phyloP scores from a whole-genome alignment of 2,797 vertebrate genomes.

The Meda fulgida region DNA sequence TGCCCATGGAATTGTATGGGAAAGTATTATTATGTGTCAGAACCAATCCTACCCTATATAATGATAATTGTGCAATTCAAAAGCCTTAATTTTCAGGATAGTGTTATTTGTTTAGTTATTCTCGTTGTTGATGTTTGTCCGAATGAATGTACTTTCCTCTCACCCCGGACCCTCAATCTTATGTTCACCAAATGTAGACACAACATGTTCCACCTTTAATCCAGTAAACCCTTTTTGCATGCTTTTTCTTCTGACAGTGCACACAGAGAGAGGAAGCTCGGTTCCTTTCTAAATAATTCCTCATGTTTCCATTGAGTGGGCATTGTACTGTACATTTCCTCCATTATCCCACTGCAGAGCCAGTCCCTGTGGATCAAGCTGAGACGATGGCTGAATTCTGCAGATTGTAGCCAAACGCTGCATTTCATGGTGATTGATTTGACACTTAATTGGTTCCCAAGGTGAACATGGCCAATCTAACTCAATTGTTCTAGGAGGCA shows the following conservation, averaged over 20 bases:
- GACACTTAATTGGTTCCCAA: conserved; percentile 60
- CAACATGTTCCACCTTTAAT: conserved; percentile 11
- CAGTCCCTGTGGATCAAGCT: conserved; percentile 13
- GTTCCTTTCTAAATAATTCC: conserved; percentile 34
- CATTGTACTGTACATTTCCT: conserved; percentile 48
- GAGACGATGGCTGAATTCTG: neutral
- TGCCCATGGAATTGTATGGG: neutral
- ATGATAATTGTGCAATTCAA: neutral
- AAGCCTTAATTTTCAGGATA: neutral
- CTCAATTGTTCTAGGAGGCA: conserved; percentile 62
- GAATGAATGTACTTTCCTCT: neutral
- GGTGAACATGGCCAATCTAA: conserved; percentile 59
- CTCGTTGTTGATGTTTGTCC: neutral
- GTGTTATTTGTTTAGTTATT: neutral
- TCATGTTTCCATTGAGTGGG: conserved; percentile 51
- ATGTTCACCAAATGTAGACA: neutral
- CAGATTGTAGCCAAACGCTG: conserved; percentile 34
- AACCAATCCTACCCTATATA: neutral
- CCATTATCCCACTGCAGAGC: conserved; percentile 17
- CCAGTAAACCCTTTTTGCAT: conserved; percentile 30
- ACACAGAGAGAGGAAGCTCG: conserved; percentile 40
- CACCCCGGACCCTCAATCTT: neutral
- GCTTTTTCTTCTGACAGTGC: conserved; percentile 49
- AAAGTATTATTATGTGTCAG: conserved; percentile 10
- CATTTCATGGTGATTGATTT: conserved; percentile 61